Evolutionary conservation across 2,113 vertebrate genomes (phyloP).

Genomic region (Onychorhynchus coronatus): DNA sequence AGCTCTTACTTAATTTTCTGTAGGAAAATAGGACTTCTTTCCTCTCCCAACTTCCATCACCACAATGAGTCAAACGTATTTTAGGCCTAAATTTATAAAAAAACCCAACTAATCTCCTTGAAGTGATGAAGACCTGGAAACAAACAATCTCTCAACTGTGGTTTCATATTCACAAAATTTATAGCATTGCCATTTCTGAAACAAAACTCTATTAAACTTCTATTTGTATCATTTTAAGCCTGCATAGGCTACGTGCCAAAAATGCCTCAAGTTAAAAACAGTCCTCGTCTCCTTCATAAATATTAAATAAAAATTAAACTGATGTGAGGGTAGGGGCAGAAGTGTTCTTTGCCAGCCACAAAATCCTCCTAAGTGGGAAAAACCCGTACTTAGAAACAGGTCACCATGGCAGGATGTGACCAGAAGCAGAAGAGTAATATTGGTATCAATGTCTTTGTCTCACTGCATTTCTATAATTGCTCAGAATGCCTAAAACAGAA

Average conservation of each 20-base stretch:
- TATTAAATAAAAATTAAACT: not conserved
- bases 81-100: not conserved
- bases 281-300: not conserved
- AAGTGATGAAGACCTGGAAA: not conserved
- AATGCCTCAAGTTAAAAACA: not conserved
- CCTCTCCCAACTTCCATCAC: not conserved
- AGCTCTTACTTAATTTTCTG: not conserved
- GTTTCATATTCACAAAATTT: not conserved
- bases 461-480: not conserved
- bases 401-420: not conserved
- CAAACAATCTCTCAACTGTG: not conserved
- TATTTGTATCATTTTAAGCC: not conserved
- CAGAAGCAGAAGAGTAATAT: not conserved
- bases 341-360: not conserved
- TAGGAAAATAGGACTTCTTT: not conserved
- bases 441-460: not conserved
- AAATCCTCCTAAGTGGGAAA: not conserved
- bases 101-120: not conserved
- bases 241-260: not conserved
- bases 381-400: not conserved
- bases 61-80: not conserved
- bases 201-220: not conserved
- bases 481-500: not conserved
- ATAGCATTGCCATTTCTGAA: not conserved
- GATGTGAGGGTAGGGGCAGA: not conserved